Conservation (phyloP, 2,888 invertebrate species). For the Philereme transversata region DNA sequence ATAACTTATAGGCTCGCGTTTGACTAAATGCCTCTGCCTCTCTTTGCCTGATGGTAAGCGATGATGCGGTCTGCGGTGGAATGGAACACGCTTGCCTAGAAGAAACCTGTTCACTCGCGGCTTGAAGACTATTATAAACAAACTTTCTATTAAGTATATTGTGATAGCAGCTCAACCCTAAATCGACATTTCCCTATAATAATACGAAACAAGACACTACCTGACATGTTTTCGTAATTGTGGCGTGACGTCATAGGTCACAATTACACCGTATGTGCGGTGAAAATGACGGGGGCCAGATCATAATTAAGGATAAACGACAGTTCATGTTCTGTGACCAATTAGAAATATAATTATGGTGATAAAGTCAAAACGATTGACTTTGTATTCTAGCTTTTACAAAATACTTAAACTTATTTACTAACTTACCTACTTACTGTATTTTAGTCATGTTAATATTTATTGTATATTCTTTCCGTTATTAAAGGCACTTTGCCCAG, state of each 20-base stretch:
- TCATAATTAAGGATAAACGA: conserved; percentile 52
- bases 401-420: conserved; percentile 10
- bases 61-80: no score
- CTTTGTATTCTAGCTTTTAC: conserved; percentile 4
- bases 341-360: conserved; percentile 36
- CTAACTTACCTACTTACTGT: no score
- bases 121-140: no score
- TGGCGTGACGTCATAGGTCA: conserved; percentile 56
- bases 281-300: conserved; percentile 43
- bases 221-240: conserved; percentile 69
- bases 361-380: conserved; percentile 28
- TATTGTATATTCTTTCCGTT: no score
- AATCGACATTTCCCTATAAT: conserved; percentile 29
- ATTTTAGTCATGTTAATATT: no score
- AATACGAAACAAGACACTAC: conserved; percentile 45
- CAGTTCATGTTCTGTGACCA: conserved; percentile 40
- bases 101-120: no score
- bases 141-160: no score
- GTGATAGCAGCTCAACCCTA: not conserved
- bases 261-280: conserved; percentile 75
- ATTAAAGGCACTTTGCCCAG: no score
- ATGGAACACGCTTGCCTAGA: no score
- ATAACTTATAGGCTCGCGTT: no score
- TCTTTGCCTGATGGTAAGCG: no score
- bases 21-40: no score